A percentile compares a stretch with the other conserved stretches of the same genome.
These are phyloP conservation scores for Pentalonia nigronervosa DNA, from an alignment of 1,140 invertebrate genomes.

Conservation along the genomic window DNA sequence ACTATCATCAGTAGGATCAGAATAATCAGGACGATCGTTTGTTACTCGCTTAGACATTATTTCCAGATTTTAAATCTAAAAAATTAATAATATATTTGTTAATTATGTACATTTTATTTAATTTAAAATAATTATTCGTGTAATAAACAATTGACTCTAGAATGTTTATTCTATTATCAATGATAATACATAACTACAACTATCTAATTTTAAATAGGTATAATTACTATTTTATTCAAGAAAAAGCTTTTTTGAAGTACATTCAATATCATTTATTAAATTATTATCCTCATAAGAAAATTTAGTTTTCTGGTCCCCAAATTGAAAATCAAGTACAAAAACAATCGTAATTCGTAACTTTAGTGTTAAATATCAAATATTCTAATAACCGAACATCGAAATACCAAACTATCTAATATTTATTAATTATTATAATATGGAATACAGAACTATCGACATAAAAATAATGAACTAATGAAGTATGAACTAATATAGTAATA, in stretches of 20 bases:
- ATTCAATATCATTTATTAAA: neutral
- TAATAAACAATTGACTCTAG: neutral
- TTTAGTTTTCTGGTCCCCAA: neutral
- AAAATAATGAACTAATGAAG: neutral
- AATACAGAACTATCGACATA: too few species aligned
- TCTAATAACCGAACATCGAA: neutral
- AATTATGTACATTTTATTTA: neutral
- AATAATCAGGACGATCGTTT: slow-evolving; percentile 50
- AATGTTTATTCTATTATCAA: neutral
- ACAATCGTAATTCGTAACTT: neutral
- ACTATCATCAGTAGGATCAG: slow-evolving; percentile 49
- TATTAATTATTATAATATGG: too few species aligned
- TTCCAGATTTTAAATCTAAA: neutral
- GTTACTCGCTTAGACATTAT: slow-evolving; percentile 41
- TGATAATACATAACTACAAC: neutral
- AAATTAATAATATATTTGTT: neutral
- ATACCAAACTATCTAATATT: neutral
- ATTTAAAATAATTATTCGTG: neutral
- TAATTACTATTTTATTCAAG: neutral
- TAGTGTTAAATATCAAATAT: neutral
- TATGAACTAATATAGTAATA: neutral
- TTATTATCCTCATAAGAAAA: neutral
- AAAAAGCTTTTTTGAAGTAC: neutral
- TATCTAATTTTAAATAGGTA: neutral
- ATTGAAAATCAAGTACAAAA: neutral